Conservation (phyloP, 2,888 invertebrate genomes). For the Schrankia costaestrigalis region DNA sequence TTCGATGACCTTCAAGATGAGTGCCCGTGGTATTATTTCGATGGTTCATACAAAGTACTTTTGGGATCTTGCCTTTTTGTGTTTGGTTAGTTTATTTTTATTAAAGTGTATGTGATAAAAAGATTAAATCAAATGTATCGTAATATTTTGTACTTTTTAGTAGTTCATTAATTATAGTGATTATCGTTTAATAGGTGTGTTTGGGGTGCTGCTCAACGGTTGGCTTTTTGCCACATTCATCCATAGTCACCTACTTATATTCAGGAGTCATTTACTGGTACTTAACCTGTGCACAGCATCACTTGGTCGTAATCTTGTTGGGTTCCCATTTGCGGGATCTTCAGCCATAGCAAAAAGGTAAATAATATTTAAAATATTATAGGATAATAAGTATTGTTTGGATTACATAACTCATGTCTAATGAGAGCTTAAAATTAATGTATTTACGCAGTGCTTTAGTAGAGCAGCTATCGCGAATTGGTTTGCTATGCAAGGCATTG, state of each 20-base stretch:
- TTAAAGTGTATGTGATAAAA: background rate
- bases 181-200: slow-evolving; percentile 71
- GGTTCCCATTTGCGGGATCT: slow-evolving; percentile 77
- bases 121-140: too few relatives aligned
- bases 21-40: slow-evolving; percentile 78
- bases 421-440: too few relatives aligned
- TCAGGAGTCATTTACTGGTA: slow-evolving; percentile 76
- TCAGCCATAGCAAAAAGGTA: slow-evolving; percentile 78
- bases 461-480: too few relatives aligned
- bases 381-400: too few relatives aligned
- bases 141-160: too few relatives aligned
- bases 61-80: slow-evolving; percentile 76
- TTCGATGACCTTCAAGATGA: slow-evolving; percentile 68
- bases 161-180: too few relatives aligned
- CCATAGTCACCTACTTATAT: slow-evolving; percentile 76
- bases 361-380: slow-evolving; percentile 3
- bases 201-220: slow-evolving; percentile 78
- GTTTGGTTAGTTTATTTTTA: slow-evolving; percentile 63
- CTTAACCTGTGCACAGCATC: slow-evolving; percentile 78
- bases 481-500: too few relatives aligned
- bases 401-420: too few relatives aligned
- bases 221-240: slow-evolving; percentile 80
- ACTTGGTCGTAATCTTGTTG: slow-evolving; percentile 73
- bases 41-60: slow-evolving; percentile 75
- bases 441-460: too few relatives aligned